Evolutionary conservation across 2,888 invertebrate genomes (phyloP).

Genomic region (Himalopsyche japonica): DNA sequence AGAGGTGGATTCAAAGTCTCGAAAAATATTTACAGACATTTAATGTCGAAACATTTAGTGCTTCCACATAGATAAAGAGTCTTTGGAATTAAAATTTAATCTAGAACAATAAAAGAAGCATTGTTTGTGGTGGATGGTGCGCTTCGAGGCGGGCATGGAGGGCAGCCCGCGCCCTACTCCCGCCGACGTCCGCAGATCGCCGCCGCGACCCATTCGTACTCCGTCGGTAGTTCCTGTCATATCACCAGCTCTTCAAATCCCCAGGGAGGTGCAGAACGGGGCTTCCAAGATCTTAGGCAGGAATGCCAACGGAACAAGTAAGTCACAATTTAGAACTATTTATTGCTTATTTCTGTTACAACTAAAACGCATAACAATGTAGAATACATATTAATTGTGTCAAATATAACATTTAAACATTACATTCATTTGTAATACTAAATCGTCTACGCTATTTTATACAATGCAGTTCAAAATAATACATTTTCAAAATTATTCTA

Average conservation of each 20-base stretch:
- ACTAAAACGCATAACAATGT: too few species aligned
- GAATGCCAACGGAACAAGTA: constrained; percentile 68
- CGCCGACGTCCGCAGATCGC: constrained; percentile 10
- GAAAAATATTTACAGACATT: background rate
- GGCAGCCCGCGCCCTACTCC: background rate
- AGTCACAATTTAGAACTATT: constrained; percentile 56
- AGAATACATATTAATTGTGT: too few species aligned
- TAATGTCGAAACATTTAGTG: background rate
- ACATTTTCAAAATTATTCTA: too few species aligned
- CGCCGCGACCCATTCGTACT: constrained; percentile 6
- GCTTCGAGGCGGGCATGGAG: constrained; percentile 20
- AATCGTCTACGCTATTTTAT: too few species aligned
- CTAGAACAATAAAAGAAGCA: background rate
- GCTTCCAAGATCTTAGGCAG: constrained; percentile 67
- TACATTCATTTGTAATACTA: too few species aligned
- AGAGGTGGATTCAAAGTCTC: too few species aligned
- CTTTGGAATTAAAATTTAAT: background rate
- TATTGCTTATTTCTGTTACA: too few species aligned
- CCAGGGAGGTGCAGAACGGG: constrained; percentile 56
- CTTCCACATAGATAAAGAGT: background rate
- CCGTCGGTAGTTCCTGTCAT: constrained; percentile 48
- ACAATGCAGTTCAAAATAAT: too few species aligned
- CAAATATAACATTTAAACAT: too few species aligned
- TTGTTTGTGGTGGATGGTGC: constrained; percentile 5
- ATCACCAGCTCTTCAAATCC: constrained; percentile 53